A percentile compares a stretch with the other conserved stretches of the same genome.
Evolutionary conservation across 2,888 invertebrate genomes (phyloP).

Genomic region (Apoda limacodes): DNA sequence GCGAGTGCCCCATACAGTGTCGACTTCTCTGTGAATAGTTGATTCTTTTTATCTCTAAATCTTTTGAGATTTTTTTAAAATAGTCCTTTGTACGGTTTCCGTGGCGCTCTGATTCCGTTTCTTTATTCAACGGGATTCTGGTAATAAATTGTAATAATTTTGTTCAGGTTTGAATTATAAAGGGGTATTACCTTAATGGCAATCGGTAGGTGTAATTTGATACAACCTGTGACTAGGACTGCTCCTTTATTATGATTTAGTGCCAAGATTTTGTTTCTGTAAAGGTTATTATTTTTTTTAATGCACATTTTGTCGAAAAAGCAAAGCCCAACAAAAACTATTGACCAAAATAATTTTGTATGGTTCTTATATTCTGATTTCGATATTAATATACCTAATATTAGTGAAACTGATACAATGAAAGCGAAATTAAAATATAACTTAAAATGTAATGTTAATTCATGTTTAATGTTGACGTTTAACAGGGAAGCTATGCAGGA

Average conservation of each 20-base stretch:
- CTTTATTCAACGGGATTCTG: slow-evolving; percentile 61
- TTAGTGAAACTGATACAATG: too few relatives aligned
- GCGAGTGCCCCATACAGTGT: slow-evolving; percentile 52
- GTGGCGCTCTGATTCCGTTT: slow-evolving; percentile 62
- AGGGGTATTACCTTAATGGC: slow-evolving; percentile 64
- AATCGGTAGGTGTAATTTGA: slow-evolving; percentile 66
- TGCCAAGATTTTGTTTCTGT: slow-evolving; percentile 30
- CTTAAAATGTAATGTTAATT: too few relatives aligned
- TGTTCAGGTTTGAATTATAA: slow-evolving; percentile 63
- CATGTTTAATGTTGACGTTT: too few relatives aligned
- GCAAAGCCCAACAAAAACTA: too few relatives aligned
- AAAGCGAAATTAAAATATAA: too few relatives aligned
- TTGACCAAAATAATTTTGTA: too few relatives aligned
- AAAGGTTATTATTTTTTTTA: too few relatives aligned
- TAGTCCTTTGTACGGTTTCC: slow-evolving; percentile 48
- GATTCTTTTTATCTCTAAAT: slow-evolving; percentile 54
- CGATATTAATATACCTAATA: too few relatives aligned
- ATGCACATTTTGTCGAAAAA: too few relatives aligned
- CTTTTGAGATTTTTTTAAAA: slow-evolving; percentile 39
- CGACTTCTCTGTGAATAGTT: slow-evolving; percentile 43
- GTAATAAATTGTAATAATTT: slow-evolving; percentile 61
- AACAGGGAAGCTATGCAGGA: slow-evolving; percentile 25
- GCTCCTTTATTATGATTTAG: slow-evolving; percentile 48
- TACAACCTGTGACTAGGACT: slow-evolving; percentile 43
- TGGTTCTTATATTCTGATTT: too few relatives aligned